Evolutionary conservation across 1,140 invertebrate genomes (phyloP).

Genomic region (Sipha flava): DNA sequence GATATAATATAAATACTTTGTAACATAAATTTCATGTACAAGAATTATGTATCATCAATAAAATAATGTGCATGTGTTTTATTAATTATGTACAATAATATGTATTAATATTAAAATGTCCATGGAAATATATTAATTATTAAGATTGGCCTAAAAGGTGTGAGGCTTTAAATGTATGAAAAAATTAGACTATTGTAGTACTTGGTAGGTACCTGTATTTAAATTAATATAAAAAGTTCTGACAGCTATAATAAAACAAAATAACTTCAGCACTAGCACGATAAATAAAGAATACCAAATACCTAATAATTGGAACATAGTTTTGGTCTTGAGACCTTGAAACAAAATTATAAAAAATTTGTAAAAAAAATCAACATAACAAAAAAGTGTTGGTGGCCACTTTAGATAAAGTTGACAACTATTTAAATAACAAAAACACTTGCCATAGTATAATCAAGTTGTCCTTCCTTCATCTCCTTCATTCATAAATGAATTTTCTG

Average conservation of each 20-base stretch:
- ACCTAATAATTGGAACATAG: slow-evolving; percentile 29
- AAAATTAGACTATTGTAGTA: background rate
- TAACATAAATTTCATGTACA: too few relatives aligned
- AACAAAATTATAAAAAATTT: slow-evolving; percentile 28
- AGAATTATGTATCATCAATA: too few relatives aligned
- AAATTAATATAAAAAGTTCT: slow-evolving; percentile 13
- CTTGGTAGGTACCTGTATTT: background rate
- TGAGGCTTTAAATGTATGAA: background rate
- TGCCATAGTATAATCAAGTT: slow-evolving; percentile 13
- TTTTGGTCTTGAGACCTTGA: slow-evolving; percentile 7
- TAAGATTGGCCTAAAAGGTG: background rate
- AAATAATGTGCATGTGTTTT: background rate
- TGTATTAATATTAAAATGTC: background rate
- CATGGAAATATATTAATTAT: background rate
- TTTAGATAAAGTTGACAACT: slow-evolving; percentile 3
- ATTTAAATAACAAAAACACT: slow-evolving; percentile 21
- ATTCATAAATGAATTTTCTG: slow-evolving; percentile 83
- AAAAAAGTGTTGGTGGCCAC: background rate
- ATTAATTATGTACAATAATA: background rate
- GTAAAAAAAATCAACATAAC: slow-evolving; percentile 28
- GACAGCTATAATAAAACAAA: background rate
- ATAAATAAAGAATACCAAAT: slow-evolving; percentile 11
- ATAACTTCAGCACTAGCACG: background rate
- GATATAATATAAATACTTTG: too few relatives aligned
- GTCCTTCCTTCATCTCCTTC: slow-evolving; percentile 47